phyloP scores from a whole-genome alignment of 2,888 invertebrate genomes.

The Bombylius major region DNA sequence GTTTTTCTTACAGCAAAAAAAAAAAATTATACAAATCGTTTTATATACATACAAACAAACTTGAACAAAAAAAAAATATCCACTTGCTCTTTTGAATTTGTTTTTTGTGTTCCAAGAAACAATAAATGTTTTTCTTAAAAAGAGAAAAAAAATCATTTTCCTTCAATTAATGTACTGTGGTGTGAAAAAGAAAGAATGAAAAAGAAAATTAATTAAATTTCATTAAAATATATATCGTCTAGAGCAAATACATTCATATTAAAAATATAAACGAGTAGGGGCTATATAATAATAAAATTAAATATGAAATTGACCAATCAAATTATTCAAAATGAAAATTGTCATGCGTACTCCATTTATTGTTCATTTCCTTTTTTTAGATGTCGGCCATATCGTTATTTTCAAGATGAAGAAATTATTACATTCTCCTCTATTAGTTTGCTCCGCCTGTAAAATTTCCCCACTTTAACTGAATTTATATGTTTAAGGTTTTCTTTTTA shows the following conservation, averaged over 20 bases:
- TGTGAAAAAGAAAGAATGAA: background rate
- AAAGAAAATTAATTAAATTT: slow-evolving; percentile 10
- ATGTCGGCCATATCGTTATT: background rate
- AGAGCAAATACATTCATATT: no score
- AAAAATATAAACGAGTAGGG: background rate
- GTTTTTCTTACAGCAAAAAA: no score
- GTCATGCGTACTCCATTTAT: background rate
- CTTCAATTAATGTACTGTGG: background rate
- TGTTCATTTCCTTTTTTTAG: background rate
- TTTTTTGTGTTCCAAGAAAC: background rate
- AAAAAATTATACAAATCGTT: no score
- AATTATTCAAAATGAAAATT: background rate
- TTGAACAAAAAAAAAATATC: background rate
- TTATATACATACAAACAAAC: no score
- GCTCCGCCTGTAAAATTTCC: slow-evolving; percentile 3
- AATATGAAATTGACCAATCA: background rate
- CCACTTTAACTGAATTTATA: background rate
- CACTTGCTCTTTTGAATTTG: background rate
- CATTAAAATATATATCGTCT: slow-evolving; percentile 1
- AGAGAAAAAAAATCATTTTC: background rate
- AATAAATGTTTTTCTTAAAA: background rate
- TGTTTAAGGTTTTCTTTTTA: no score
- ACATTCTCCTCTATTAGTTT: background rate
- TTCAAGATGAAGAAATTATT: background rate
- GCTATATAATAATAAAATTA: background rate